phyloP scores from a whole-genome alignment of 2,113 vertebrate genomes.

The Erythrocebus patas region DNA sequence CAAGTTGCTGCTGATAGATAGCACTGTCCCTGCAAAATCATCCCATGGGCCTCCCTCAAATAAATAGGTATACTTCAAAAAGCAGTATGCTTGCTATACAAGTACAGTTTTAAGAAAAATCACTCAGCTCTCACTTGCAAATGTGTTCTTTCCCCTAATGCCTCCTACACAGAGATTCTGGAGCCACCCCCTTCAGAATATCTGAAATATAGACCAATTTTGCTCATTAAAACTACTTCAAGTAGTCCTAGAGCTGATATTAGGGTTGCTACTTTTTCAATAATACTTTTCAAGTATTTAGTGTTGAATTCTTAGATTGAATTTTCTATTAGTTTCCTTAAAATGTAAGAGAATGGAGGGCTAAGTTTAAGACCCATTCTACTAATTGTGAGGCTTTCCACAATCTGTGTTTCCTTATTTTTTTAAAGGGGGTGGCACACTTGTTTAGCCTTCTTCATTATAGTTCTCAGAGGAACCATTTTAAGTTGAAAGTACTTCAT shows the following conservation, averaged over 20 bases:
- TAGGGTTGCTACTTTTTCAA: background rate
- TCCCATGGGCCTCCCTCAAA: background rate
- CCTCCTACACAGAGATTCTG: background rate
- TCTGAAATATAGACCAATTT: background rate
- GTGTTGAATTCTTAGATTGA: background rate
- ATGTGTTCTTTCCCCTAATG: background rate
- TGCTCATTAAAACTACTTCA: background rate
- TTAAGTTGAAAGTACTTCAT: conserved; percentile 23
- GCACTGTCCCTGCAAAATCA: background rate
- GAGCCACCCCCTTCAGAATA: background rate
- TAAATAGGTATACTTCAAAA: background rate
- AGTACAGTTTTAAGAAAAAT: background rate
- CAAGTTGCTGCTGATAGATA: background rate
- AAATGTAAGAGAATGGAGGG: background rate
- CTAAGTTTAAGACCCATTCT: background rate
- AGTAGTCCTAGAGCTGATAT: background rate
- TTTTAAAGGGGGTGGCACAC: background rate
- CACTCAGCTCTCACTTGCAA: background rate
- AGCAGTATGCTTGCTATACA: background rate
- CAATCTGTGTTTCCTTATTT: background rate
- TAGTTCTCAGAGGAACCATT: background rate
- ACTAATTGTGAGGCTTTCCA: background rate
- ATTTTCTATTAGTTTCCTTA: background rate
- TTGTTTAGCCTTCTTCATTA: background rate
- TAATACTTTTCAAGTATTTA: background rate